Conservation (phyloP, 2,113 vertebrate genomes). For the Thymallus thymallus region DNA sequence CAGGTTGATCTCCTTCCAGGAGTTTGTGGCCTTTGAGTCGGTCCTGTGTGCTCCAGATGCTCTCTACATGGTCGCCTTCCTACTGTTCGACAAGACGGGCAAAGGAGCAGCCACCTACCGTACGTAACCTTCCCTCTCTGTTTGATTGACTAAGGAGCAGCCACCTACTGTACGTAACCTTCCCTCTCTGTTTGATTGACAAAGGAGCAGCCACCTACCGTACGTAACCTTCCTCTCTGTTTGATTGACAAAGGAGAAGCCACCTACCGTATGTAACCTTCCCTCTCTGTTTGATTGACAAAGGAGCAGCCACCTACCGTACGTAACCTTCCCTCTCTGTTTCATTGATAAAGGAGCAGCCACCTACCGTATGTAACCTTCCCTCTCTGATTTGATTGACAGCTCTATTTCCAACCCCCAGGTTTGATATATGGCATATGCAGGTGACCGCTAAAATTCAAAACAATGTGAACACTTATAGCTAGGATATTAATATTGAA, state of each 20-base stretch:
- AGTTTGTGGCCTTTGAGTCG: conserved; percentile 87
- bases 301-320: conserved; percentile 85
- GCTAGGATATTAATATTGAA: conserved; percentile 1
- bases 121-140: conserved; percentile 58
- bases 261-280: conserved; percentile 79
- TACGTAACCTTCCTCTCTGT: conserved; percentile 71
- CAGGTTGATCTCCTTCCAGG: conserved; percentile 88
- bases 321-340: conserved; percentile 64
- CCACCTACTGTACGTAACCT: conserved; percentile 80
- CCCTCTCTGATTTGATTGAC: background rate
- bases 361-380: conserved; percentile 79
- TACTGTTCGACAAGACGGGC: conserved; percentile 88
- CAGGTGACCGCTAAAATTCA: conserved; percentile 1
- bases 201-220: conserved; percentile 84
- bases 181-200: too few species aligned
- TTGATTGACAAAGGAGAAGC: conserved; percentile 82
- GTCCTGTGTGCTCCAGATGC: conserved; percentile 85
- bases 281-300: too few species aligned
- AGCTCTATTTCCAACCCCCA: background rate
- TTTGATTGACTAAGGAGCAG: conserved; percentile 67
- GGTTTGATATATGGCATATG: background rate
- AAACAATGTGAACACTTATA: background rate
- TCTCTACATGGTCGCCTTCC: conserved; percentile 85
- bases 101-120: conserved; percentile 84
- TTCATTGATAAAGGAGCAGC: conserved; percentile 84